phyloP scores from a whole-genome alignment of 2,888 invertebrate species.

The Troilus luridus region DNA sequence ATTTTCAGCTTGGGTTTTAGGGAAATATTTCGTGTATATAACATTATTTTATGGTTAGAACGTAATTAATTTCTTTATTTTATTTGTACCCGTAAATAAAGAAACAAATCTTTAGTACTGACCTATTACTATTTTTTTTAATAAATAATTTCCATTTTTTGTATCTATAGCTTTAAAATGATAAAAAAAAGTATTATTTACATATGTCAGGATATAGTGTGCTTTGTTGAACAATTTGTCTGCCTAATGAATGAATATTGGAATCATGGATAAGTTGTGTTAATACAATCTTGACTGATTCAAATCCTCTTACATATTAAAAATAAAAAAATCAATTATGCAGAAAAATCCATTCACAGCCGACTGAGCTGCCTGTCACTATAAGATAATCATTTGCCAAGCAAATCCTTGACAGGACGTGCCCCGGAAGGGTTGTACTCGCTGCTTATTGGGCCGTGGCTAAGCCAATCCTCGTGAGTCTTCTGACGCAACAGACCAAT shows the following conservation, averaged over 20 bases:
- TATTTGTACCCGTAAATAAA: no score
- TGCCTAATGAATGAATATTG: neutral
- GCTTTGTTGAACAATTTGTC: neutral
- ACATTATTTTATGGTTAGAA: no score
- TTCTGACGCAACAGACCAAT: constrained; percentile 13
- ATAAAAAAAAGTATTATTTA: no score
- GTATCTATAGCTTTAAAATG: no score
- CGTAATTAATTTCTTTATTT: no score
- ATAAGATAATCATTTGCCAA: neutral
- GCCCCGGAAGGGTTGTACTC: constrained; percentile 11
- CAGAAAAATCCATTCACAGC: neutral
- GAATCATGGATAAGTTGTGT: neutral
- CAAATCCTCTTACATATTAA: neutral
- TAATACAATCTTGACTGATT: neutral
- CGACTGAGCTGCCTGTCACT: neutral
- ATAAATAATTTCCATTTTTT: no score
- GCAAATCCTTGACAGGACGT: neutral
- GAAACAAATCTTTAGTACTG: no score
- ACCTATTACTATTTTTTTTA: no score
- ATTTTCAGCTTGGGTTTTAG: no score
- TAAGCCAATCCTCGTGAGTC: constrained; percentile 32
- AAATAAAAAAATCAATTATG: neutral
- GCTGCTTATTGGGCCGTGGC: neutral
- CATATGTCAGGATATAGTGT: no score
- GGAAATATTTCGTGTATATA: no score